Evolutionary conservation across 2,113 vertebrate species (phyloP), one percentile per base, ranked within the genome.

Genomic region (Clarias batrachus): DNA sequence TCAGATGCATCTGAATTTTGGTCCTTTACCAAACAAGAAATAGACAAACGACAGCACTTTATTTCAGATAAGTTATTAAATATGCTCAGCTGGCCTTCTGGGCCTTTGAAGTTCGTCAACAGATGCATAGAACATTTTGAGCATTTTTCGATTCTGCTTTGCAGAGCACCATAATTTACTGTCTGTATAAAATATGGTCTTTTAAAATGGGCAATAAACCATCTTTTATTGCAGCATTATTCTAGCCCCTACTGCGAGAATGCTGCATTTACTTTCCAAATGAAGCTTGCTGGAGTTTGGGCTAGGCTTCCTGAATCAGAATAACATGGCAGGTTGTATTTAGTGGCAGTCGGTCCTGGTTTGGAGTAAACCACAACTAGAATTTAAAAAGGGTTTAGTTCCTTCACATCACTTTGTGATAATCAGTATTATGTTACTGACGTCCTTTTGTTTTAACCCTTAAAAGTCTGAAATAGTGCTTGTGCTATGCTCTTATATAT

Each of bases 181-280:
- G 79, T 88, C 88, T 52, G 23, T 86, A 86, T 87, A 89, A 89
- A 91, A 89, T 89, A 89, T 83, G 78, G 56, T 85, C 80, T 90
- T 92, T 90, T 85, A 91, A 90, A 91, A 86, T 71, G 70, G 76
- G 83, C 73, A 86, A 90, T 92, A 90, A 92, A 92, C 87, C 65
- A 87, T 76, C 78, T 85, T 91, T 91, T 90, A 91, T 87, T 79
- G 82, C 79, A 62, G 87, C 88, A 90, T 90, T 92, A 90, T 89
- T 66, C 76, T 19, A 87, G 60, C 87, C 80, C 90, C 88, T 86
- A 87, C 87, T 80, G 87, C 13, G 87, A 85, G 74, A 90, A 88
- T 87, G 88, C 84, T 87, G 87, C 65, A 87, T 88, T 90, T 87
- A 33, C 86, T 85, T 89, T 85, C 82, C 86, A 89, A 88, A 91